These are phyloP conservation scores for Catharus bicknelli DNA, from an alignment of 2,113 vertebrate species.

Conservation along the genomic window DNA sequence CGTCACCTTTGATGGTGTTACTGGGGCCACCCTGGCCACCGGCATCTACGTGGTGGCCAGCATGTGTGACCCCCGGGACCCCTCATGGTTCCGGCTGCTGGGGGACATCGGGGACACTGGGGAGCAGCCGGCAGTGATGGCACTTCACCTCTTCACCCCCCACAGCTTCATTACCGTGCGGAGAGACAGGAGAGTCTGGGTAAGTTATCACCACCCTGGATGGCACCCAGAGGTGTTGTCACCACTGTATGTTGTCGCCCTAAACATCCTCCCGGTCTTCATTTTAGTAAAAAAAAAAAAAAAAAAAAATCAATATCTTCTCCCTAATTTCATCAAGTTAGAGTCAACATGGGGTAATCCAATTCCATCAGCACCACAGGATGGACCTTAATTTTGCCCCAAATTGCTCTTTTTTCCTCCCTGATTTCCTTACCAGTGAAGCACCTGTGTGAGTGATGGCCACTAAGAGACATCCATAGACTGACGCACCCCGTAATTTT, in stretches of 20 bases:
- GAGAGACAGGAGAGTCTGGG: background rate
- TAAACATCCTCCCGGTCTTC: accelerated
- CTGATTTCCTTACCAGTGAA: background rate
- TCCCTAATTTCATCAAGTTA: background rate
- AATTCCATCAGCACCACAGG: background rate
- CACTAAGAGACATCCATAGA: background rate
- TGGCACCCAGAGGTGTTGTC: background rate
- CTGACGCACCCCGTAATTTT: background rate
- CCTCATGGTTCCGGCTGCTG: background rate
- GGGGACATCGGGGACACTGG: accelerated
- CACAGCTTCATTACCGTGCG: accelerated
- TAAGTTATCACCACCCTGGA: background rate
- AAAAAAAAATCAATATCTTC: accelerated
- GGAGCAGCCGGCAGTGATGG: background rate
- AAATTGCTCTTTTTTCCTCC: background rate
- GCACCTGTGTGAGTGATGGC: background rate
- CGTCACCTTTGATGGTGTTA: background rate
- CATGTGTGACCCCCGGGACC: accelerated
- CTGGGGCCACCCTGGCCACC: accelerated
- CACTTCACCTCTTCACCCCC: background rate
- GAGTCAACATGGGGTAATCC: background rate
- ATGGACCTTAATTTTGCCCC: background rate
- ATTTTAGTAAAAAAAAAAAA: background rate
- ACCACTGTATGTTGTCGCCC: no score
- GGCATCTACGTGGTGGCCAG: background rate